Evolutionary conservation across 2,888 invertebrate genomes (phyloP), one percentile per base, ranked within the genome.

Genomic region (Amiota minor): DNA sequence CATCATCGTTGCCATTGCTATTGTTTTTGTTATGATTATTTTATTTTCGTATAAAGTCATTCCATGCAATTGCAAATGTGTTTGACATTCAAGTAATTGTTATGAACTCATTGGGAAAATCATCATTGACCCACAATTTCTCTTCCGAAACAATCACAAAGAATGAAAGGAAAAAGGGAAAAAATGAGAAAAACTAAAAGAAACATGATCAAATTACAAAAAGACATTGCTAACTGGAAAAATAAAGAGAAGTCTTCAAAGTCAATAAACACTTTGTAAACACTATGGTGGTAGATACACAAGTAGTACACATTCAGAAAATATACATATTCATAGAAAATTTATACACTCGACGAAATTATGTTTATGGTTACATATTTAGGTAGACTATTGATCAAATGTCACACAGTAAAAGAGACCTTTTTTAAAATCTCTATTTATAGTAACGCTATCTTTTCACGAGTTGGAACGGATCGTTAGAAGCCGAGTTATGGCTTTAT

Each of bases 81-180:
- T 68, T 70, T 68, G 73, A 73, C 69, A 75, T 72, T 72, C 20
- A 76, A 75, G 80, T 83, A 81, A 84, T 84, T 83, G 85, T 81
- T 82, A 84, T 83, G 82, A 81, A 83, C 84, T 82, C 77, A 76
- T 78, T 83, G 77, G 62, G 74, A 76, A 79, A 73, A 74, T 76
- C 74, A 49, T 59, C 20, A 59, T 59, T 59, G 59, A 35, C 35
- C 35, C 35, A 35, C 35, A 35, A 35, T 6, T 35, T 35, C 6
- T 0, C 35, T 35, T 10, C 59, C 59, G 11, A 20, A 59, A 59
- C 12, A 50, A 50, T 12, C 14, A 59, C 16, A 59, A 50, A 59
- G 12, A 20, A 9, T 11, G 10, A 59, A 59, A 9, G 20, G 20
- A 20, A 16, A 11, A 8, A 9, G 18, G 0, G 4, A 12, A 64